Evolutionary conservation across 2,888 invertebrate species (phyloP).

Genomic region (Drosophila tanythrix): DNA sequence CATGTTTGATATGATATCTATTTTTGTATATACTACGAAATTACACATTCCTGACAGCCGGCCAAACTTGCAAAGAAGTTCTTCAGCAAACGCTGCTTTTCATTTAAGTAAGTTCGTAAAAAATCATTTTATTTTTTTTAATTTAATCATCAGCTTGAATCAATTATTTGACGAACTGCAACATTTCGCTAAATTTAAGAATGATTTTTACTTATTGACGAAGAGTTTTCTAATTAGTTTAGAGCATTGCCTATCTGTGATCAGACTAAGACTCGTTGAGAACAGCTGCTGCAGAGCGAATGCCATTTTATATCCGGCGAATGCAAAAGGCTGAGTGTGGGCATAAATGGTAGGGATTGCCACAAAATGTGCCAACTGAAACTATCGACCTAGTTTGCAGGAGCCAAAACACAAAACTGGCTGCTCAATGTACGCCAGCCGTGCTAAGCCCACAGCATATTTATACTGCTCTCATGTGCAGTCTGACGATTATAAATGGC

Average conservation of each 20-base stretch:
- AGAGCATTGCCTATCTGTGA: background rate
- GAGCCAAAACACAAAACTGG: constrained; percentile 5
- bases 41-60: background rate
- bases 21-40: background rate
- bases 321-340: background rate
- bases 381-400: constrained; percentile 10
- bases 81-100: background rate
- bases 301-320: no score
- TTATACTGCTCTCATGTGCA: constrained; percentile 40
- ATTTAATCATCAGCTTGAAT: no score
- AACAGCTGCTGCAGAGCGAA: background rate
- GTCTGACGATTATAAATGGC: constrained; percentile 67
- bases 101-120: background rate
- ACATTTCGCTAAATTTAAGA: background rate
- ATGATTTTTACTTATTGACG: background rate
- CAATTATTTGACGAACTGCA: no score
- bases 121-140: background rate
- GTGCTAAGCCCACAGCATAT: constrained; percentile 11
- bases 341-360: constrained; percentile 6
- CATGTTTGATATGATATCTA: background rate
- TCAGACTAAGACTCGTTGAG: no score
- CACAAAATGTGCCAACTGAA: constrained; percentile 13
- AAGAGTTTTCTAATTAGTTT: background rate
- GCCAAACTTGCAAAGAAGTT: no score
- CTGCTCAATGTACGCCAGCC: background rate